A percentile compares a stretch with the other conserved stretches of the same genome.
Evolutionary conservation across 1,140 invertebrate genomes (phyloP).

Genomic region (Leguminivora glycinivorella): DNA sequence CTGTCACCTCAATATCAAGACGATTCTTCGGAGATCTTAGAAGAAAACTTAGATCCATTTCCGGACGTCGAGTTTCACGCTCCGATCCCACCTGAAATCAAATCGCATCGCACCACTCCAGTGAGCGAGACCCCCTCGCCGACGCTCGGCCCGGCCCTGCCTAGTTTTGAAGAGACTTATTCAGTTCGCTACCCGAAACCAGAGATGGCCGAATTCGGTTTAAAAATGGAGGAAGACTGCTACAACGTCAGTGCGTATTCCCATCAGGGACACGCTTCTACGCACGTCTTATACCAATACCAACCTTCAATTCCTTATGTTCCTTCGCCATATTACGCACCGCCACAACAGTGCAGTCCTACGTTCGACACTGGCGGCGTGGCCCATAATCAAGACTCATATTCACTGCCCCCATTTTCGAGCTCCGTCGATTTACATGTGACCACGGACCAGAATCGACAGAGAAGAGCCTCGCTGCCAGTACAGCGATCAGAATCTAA

Average conservation of each 20-base stretch:
- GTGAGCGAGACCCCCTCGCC: constrained; percentile 71
- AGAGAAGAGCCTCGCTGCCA: constrained; percentile 85
- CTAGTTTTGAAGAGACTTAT: constrained; percentile 93
- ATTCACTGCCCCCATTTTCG: constrained; percentile 82
- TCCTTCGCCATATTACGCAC: constrained; percentile 78
- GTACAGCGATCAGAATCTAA: constrained; percentile 88
- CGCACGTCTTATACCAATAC: constrained; percentile 81
- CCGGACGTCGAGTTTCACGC: constrained; percentile 78
- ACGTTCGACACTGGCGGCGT: constrained; percentile 76
- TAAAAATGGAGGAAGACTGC: constrained; percentile 90
- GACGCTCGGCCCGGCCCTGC: constrained; percentile 82
- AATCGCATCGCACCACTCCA: constrained; percentile 64
- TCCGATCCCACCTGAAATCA: constrained; percentile 63
- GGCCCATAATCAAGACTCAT: constrained; percentile 79
- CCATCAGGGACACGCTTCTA: constrained; percentile 77
- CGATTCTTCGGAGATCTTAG: constrained; percentile 75
- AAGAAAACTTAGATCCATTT: constrained; percentile 77
- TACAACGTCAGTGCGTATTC: constrained; percentile 82
- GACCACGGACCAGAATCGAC: constrained; percentile 79
- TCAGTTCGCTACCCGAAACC: constrained; percentile 83
- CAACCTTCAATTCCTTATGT: constrained; percentile 79
- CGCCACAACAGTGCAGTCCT: constrained; percentile 78
- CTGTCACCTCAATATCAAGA: constrained; percentile 77
- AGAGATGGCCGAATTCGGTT: constrained; percentile 81
- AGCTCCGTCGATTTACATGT: constrained; percentile 81